These are phyloP conservation scores for Sialis lutaria DNA, from an alignment of 2,888 invertebrate genomes.

Conservation along the genomic window DNA sequence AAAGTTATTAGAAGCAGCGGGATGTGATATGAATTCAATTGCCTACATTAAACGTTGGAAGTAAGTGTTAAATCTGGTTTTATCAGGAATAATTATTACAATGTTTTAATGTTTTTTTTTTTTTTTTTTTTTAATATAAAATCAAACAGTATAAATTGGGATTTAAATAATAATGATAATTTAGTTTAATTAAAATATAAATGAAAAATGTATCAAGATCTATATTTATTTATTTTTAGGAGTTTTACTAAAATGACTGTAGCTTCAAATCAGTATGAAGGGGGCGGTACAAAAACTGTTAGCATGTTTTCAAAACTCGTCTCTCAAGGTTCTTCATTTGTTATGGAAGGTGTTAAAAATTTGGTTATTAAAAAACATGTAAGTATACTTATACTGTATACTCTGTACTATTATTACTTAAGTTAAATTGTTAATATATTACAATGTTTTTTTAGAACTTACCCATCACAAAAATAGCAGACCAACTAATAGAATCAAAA, in stretches of 20 bases:
- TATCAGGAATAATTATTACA: too few relatives aligned
- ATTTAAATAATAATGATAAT: not conserved
- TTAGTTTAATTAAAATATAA: not conserved
- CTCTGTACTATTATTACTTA: not conserved
- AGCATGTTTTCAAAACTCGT: conserved; percentile 98
- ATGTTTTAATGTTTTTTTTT: too few relatives aligned
- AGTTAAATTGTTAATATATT: not conserved
- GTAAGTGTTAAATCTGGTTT: conserved; percentile 28
- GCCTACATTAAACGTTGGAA: conserved; percentile 89
- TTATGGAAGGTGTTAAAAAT: conserved; percentile 99
- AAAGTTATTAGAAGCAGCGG: conserved; percentile 55
- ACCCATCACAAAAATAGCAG: conserved; percentile 85
- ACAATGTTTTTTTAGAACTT: conserved; percentile 47
- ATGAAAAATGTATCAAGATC: not conserved
- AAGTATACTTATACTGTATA: conserved; percentile 23
- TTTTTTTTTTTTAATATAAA: not conserved
- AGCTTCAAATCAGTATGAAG: conserved; percentile 69
- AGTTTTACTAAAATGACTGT: conserved; percentile 61
- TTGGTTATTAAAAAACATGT: conserved; percentile 95
- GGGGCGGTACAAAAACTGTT: conserved; percentile 86
- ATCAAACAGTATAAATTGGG: not conserved
- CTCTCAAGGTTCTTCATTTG: conserved; percentile 92
- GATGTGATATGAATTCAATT: conserved; percentile 73
- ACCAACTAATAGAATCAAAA: conserved; percentile 70
- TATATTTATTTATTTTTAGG: conserved; percentile 25